These are phyloP conservation scores for Dromiciops gliroides DNA, from an alignment of 2,113 vertebrate genomes.

Conservation along the genomic window DNA sequence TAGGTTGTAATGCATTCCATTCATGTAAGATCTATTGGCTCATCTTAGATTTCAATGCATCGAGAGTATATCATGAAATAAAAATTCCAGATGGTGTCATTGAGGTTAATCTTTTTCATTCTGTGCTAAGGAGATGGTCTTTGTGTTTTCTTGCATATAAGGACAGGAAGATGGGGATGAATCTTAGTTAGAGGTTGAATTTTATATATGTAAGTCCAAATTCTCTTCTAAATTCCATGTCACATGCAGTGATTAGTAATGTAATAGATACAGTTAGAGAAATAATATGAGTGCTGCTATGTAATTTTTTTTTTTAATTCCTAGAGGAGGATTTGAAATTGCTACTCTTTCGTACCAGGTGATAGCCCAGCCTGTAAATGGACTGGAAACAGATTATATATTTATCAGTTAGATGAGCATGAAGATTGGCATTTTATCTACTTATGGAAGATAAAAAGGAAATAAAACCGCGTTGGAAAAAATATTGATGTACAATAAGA, in stretches of 20 bases:
- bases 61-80: constrained; percentile 49
- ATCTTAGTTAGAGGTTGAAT: not conserved
- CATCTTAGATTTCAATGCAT: constrained; percentile 53
- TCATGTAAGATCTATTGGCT: constrained; percentile 30
- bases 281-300: not conserved
- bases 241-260: constrained; percentile 23
- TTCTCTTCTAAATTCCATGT: constrained; percentile 22
- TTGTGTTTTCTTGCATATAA: constrained; percentile 24
- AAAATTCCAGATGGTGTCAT: constrained; percentile 51
- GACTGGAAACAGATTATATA: constrained; percentile 44
- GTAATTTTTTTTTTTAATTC: constrained; percentile 28
- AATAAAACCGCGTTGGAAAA: constrained; percentile 23
- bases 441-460: constrained; percentile 25
- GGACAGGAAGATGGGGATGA: constrained; percentile 8
- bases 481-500: constrained; percentile 12
- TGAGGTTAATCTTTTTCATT: constrained; percentile 52
- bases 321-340: constrained; percentile 27
- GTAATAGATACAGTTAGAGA: constrained; percentile 18
- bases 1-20: constrained; percentile 35
- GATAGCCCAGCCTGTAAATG: constrained; percentile 33
- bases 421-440: constrained; percentile 30
- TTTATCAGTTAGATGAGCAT: constrained; percentile 45
- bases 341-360: constrained; percentile 16
- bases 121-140: constrained; percentile 27
- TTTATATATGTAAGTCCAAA: constrained; percentile 34